Evolutionary conservation across 2,113 vertebrate genomes (phyloP), one percentile per base, ranked within the genome.

Genomic region (Lagopus muta): DNA sequence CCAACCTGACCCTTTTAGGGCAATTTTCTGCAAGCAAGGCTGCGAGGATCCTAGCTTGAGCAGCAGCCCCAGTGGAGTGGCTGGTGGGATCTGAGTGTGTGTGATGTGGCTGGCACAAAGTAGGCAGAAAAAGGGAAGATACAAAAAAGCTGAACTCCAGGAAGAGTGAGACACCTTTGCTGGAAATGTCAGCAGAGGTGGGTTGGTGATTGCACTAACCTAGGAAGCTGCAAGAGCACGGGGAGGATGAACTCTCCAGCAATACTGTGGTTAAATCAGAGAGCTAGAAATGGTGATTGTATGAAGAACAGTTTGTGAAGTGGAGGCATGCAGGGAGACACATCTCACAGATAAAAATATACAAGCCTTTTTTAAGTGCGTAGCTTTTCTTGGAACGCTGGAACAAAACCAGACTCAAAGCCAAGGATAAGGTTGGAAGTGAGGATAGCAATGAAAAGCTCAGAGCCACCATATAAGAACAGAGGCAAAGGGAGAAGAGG

Each of bases 91-190:
- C 40, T 43, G 15, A 15, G 42, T 65, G 52, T 30, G 34, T 38
- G 20, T 2, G 88, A 72, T 78, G 40, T 48, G 21, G 18, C 43
- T 74, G 74, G 36, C 45, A 32, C 28, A 12, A 36, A 89, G 30
- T 42, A 72, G 48, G 20, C 40, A 95, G 54, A 70, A 86, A 65
- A 92, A 38, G 13, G 38, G 57, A 48, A 90, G 87, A 66, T 38
- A 62, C 20, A 57, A 72, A 57, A 57, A 14, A 76, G 34, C 45
- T 67, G 24, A 90, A 76, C 19, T 40, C 27, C 52, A 86, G 71
- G 13, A 79, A 72, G 25, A 58, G 38, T 4, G 42, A 75, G 36
- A 11, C 70, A 85, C 21, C 24, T 86, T 89, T 77, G 13, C 77
- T 58, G 16, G 19, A 25, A 10, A 27, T 42, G 14, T 58, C 71